Percentiles rank a stretch among this genome's conserved stretches.
Evolutionary conservation across 2,113 vertebrate species (phyloP).

Genomic region (Taurulus bubalis): DNA sequence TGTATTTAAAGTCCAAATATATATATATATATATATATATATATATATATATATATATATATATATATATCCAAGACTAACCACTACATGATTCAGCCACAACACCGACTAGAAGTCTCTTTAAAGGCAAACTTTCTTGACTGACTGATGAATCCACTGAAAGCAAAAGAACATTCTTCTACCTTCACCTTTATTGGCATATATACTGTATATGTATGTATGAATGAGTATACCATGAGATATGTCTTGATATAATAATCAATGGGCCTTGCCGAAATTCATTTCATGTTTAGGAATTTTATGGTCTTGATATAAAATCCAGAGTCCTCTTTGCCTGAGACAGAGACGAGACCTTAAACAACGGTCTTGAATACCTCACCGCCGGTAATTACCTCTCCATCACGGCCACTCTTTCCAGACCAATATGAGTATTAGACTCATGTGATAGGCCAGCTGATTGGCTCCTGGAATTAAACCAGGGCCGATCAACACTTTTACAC

Average conservation of each 20-base stretch:
- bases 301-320: not conserved
- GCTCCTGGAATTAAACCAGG: constrained; percentile 43
- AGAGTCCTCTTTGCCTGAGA: not conserved
- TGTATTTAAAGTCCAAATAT: not conserved
- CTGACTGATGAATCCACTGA: constrained; percentile 26
- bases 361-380: too few relatives aligned
- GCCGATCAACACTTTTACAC: constrained; percentile 37
- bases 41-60: too few relatives aligned
- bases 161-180: too few relatives aligned
- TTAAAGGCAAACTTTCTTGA: constrained; percentile 20
- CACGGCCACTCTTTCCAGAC: constrained; percentile 40
- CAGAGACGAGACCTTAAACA: too few relatives aligned
- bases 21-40: too few relatives aligned
- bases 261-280: not conserved
- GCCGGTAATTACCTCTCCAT: constrained; percentile 61
- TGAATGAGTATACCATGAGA: not conserved
- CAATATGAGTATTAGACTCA: constrained; percentile 51
- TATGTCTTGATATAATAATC: not conserved
- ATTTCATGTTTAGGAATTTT: not conserved
- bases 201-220: not conserved
- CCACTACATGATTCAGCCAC: not conserved
- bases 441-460: constrained; percentile 57
- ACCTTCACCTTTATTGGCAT: not conserved
- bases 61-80: not conserved
- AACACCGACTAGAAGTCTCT: not conserved